These are phyloP conservation scores for Pseudorasbora parva DNA, from an alignment of 2,113 vertebrate species.

Conservation along the genomic window DNA sequence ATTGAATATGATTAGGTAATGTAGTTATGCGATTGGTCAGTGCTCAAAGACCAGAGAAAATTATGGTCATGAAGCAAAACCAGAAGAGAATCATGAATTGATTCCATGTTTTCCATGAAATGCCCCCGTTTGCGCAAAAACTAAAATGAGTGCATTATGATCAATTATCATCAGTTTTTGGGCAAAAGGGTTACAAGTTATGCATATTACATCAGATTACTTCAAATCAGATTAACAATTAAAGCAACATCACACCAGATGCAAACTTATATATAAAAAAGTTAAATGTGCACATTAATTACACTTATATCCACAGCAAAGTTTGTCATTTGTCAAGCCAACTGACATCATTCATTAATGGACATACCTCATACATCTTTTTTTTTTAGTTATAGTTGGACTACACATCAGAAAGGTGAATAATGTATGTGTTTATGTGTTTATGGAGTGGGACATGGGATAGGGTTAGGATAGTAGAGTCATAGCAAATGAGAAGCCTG, in stretches of 20 bases:
- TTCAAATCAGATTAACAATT: background rate
- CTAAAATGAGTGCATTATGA: no score
- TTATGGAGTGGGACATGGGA: background rate
- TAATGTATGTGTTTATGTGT: slow-evolving; percentile 27
- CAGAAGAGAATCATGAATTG: background rate
- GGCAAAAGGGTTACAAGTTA: background rate
- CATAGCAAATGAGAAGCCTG: slow-evolving; percentile 39
- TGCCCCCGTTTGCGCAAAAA: background rate
- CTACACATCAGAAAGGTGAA: background rate
- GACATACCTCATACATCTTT: background rate
- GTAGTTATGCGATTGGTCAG: background rate
- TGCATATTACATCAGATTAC: no score
- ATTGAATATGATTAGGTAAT: background rate
- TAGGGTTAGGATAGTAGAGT: slow-evolving; percentile 22
- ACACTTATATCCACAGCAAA: no score
- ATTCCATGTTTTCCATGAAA: background rate
- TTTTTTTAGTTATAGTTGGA: background rate
- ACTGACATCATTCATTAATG: background rate
- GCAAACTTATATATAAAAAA: no score
- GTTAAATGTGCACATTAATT: no score
- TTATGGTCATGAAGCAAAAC: background rate
- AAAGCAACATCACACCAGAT: background rate
- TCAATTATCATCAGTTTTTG: background rate
- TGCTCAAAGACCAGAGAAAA: background rate
- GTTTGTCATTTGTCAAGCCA: background rate